Percentiles rank a stretch among this genome's conserved stretches.
These are phyloP conservation scores for Pachycephala philippinensis DNA, from an alignment of 2,113 vertebrate species.

Conservation along the genomic window DNA sequence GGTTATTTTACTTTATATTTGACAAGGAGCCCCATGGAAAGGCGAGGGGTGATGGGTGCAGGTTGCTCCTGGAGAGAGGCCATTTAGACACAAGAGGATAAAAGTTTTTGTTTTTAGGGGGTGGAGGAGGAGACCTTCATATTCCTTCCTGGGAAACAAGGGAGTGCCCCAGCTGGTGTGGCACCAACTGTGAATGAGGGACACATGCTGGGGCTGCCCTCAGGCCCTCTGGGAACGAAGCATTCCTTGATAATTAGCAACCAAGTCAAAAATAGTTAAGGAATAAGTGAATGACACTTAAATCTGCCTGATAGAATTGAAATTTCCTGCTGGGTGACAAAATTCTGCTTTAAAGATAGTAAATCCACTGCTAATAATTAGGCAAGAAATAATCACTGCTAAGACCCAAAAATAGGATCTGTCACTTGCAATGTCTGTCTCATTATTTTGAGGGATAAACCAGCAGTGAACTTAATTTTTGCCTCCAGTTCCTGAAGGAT, in stretches of 20 bases:
- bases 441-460: not conserved
- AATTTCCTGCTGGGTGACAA: conserved; percentile 31
- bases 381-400: not conserved
- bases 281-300: not conserved
- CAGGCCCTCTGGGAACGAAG: not conserved
- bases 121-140: not conserved
- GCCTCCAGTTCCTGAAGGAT: not conserved
- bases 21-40: no score
- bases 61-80: not conserved
- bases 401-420: not conserved
- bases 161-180: not conserved
- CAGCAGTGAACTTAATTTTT: not conserved
- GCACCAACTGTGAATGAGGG: not conserved
- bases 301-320: conserved; percentile 3
- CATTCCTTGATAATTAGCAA: not conserved
- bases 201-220: not conserved
- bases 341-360: conserved; percentile 33
- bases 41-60: not conserved
- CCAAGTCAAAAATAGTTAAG: not conserved
- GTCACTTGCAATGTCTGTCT: not conserved
- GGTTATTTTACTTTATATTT: not conserved
- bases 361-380: conserved; percentile 31
- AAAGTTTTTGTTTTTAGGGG: accelerated
- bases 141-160: not conserved
- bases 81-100: not conserved